Base-by-base conservation (phyloP, 1,140 invertebrate species). In the Drosophila sp. region DNA sequence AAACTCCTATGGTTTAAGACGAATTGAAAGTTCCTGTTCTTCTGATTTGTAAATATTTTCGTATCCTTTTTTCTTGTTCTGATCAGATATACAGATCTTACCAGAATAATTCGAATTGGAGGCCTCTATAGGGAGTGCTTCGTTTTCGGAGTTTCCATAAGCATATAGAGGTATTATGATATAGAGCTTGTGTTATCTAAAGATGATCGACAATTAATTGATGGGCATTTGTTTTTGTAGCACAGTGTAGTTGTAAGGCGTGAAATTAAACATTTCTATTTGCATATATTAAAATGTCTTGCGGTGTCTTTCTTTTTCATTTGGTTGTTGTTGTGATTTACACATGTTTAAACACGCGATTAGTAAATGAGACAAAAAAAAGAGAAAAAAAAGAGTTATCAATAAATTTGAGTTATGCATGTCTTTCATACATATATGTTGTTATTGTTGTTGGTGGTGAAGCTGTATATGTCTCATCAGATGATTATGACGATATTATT, bases 401-500 rank as follows among this genome's bases (percentile, higher is more conserved):
- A n/a, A 63, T 33, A 63, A n/a, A 60, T 35, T 30, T 62, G 54
- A 35, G 25, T 68, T 65, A 27, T 67, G 65, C 23, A 66, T 58
- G 44, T 50, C 44, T 50, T 27, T 27, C 8, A 50, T 17, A 17
- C 17, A 17, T 17, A 17, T 50, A 2, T 50, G 23, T 3, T 50
- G 41, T 58, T 79, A 60, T 44, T 66, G 57, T 27, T 77, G 60
- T 55, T 77, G 66, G 30, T 70, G 68, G n/a, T 65, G 62, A 27
- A 25, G 29, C 29, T 17, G 23, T 50, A 27, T 50, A 50, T 61
- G 30, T 65, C 69, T 32, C 38, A 61, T 33, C 74, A 58, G 73
- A 64, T 62, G 47, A 74, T 80, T 76, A 75, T 78, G 77, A 75
- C 61, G 64, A 84, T 83, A 84, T 82, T 72, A 70, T 66, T 58